These are phyloP conservation scores for Holothuria scabra DNA, from an alignment of 53 echinoderm and acorn worm species.

Conservation along the genomic window DNA sequence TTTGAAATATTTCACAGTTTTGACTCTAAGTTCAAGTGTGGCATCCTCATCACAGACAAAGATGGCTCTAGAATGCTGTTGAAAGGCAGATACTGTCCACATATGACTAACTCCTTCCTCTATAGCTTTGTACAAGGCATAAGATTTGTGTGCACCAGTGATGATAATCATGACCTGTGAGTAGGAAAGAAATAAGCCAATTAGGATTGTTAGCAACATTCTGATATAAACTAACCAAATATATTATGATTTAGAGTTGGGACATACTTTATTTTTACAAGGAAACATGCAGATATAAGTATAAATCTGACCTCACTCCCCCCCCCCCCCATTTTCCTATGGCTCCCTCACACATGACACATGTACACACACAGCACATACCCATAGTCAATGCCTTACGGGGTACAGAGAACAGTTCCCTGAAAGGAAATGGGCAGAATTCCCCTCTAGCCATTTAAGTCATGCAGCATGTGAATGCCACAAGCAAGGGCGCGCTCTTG, in stretches of 20 bases:
- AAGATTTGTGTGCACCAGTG: conserved; percentile 95
- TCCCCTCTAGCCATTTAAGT: no score
- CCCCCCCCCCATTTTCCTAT: no score
- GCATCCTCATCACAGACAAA: conserved; percentile 93
- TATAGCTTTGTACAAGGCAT: conserved; percentile 94
- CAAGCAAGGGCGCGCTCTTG: no score
- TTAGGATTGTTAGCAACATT: neutral
- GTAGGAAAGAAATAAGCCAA: neutral
- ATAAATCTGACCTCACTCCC: no score
- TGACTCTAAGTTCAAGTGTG: conserved; percentile 88
- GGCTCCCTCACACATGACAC: no score
- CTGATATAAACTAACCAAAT: neutral
- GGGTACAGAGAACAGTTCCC: no score
- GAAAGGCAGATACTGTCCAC: conserved; percentile 99
- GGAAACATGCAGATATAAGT: neutral
- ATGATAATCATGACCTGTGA: conserved; percentile 92
- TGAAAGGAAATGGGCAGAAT: no score
- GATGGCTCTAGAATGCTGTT: conserved; percentile 87
- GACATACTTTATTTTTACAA: neutral
- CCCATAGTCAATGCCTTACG: no score
- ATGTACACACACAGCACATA: no score
- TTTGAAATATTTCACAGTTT: conserved; percentile 97
- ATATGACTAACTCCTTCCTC: conserved; percentile 98
- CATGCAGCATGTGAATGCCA: no score
- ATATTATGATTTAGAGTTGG: neutral